These are phyloP conservation scores for Rhadinocentrus ornatus DNA, from an alignment of 2,797 vertebrate species.

Conservation along the genomic window DNA sequence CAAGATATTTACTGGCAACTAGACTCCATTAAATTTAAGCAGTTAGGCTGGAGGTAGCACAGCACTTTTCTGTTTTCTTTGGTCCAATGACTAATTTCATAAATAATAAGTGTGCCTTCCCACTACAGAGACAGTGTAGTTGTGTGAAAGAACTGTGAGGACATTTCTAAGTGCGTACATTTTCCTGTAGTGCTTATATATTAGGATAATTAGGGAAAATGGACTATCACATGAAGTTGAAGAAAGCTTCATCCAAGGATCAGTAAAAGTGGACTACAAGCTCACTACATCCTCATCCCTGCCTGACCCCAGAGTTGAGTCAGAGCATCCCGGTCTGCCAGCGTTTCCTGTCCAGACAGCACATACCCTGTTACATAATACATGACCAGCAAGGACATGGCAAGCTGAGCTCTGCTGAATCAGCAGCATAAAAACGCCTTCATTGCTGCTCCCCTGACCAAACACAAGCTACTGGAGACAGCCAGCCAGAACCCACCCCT, in stretches of 20 bases:
- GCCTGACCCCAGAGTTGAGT: slow-evolving; percentile 27
- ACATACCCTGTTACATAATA: slow-evolving; percentile 63
- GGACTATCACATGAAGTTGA: neutral
- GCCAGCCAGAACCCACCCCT: slow-evolving; percentile 28
- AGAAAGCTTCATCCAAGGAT: slow-evolving; percentile 8
- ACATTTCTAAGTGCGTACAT: too few species aligned
- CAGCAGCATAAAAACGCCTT: slow-evolving; percentile 46
- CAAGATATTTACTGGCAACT: neutral
- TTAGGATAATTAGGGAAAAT: neutral
- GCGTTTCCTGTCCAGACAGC: slow-evolving; percentile 39
- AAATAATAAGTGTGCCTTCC: neutral
- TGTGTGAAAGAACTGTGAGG: neutral
- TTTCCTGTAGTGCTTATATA: slow-evolving; percentile 2
- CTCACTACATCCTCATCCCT: slow-evolving; percentile 11
- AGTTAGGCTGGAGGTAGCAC: neutral
- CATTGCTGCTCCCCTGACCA: slow-evolving; percentile 31
- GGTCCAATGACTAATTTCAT: neutral
- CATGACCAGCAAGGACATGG: slow-evolving; percentile 47
- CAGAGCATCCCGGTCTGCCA: slow-evolving; percentile 17
- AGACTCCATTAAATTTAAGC: neutral
- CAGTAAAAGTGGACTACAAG: slow-evolving; percentile 19
- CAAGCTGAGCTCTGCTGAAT: slow-evolving; percentile 60
- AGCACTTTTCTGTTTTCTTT: neutral
- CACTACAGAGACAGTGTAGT: neutral
- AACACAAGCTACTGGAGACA: slow-evolving; percentile 34